Percentiles rank a stretch among this genome's conserved stretches.
Evolutionary conservation across 2,888 invertebrate genomes (phyloP).

Genomic region (Coelopa pilipes): DNA sequence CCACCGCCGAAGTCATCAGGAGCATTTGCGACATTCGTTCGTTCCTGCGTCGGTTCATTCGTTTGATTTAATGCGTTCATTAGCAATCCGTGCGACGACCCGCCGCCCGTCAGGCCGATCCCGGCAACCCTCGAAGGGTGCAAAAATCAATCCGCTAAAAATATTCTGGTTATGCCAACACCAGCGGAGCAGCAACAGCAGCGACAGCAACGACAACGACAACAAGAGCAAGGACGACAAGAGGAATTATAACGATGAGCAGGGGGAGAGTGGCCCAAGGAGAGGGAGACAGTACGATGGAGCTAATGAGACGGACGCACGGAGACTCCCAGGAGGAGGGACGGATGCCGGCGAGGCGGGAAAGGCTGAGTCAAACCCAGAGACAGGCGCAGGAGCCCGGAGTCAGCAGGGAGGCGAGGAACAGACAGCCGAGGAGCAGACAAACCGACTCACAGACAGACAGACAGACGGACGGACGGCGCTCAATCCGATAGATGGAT

Average conservation of each 20-base stretch:
- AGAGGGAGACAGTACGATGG: too few relatives aligned
- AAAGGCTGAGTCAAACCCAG: too few relatives aligned
- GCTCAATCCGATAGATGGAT: too few relatives aligned
- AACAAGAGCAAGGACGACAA: too few relatives aligned
- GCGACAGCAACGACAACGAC: too few relatives aligned
- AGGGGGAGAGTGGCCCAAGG: too few relatives aligned
- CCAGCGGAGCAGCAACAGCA: slow-evolving; percentile 5
- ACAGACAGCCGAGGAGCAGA: slow-evolving; percentile 7
- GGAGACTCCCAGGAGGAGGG: too few relatives aligned
- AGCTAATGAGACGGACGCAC: too few relatives aligned
- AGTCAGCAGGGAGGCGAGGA: too few relatives aligned
- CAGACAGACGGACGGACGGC: slow-evolving; percentile 10
- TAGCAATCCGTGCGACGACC: slow-evolving; percentile 52
- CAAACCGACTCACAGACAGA: neutral
- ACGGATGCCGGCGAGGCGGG: too few relatives aligned
- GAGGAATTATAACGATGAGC: too few relatives aligned
- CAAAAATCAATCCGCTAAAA: slow-evolving; percentile 45
- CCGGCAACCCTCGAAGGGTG: slow-evolving; percentile 32
- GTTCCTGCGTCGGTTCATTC: slow-evolving; percentile 29
- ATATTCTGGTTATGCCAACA: slow-evolving; percentile 41
- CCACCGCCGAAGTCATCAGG: slow-evolving; percentile 28
- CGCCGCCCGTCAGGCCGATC: slow-evolving; percentile 25
- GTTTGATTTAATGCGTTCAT: slow-evolving; percentile 65
- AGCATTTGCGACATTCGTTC: slow-evolving; percentile 59
- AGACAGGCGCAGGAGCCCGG: too few relatives aligned